Conservation (phyloP, 1,140 invertebrate genomes). For the Nilaparvata lugens region DNA sequence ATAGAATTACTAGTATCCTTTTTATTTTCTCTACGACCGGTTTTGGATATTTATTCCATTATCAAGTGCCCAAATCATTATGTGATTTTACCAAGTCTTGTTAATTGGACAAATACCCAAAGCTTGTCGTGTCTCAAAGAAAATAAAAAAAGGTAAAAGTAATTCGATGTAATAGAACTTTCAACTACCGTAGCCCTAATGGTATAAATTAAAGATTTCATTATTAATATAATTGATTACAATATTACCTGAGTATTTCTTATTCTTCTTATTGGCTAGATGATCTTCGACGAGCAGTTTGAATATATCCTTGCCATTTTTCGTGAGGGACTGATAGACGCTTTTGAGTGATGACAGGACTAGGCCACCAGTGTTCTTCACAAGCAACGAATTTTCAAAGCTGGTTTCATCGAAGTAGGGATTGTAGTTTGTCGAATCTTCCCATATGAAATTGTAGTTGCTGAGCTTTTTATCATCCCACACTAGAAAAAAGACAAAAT, state of each 20-base stretch:
- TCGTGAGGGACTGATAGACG: slow-evolving; percentile 79
- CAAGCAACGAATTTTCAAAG: slow-evolving; percentile 75
- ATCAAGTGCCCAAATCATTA: no score
- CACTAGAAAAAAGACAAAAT: slow-evolving; percentile 47
- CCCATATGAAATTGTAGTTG: slow-evolving; percentile 81
- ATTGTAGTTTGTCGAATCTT: slow-evolving; percentile 74
- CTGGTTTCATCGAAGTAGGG: slow-evolving; percentile 80
- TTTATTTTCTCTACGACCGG: no score
- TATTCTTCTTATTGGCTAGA: slow-evolving; percentile 54
- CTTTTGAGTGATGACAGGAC: slow-evolving; percentile 77
- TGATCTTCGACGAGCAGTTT: slow-evolving; percentile 71
- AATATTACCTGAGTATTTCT: slow-evolving; percentile 63
- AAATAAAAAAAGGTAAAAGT: no score
- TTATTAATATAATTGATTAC: no score
- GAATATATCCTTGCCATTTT: slow-evolving; percentile 81
- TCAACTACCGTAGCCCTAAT: no score
- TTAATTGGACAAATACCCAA: no score
- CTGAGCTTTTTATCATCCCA: slow-evolving; percentile 80
- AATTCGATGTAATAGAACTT: no score
- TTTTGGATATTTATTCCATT: no score
- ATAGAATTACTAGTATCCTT: no score
- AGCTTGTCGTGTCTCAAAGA: no score
- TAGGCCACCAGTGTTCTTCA: slow-evolving; percentile 59
- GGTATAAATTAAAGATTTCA: no score
- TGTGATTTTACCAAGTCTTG: no score